These are phyloP conservation scores for Meriones psammophilus DNA, from an alignment of 2,797 vertebrate genomes.

Conservation along the genomic window DNA sequence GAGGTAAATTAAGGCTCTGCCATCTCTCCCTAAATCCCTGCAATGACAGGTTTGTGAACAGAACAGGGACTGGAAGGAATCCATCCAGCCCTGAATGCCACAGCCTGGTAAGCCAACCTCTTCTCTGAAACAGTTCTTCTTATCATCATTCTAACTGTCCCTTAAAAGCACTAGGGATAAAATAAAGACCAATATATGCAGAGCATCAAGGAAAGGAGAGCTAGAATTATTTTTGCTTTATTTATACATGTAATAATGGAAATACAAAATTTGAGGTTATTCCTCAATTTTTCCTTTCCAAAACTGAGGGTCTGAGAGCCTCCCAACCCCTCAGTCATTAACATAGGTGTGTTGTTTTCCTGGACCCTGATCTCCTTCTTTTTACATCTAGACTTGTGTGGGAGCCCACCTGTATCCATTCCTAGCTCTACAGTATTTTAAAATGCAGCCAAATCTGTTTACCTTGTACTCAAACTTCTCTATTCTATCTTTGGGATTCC, in stretches of 20 bases:
- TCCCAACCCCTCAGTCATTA: fast-evolving
- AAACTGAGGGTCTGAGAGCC: neutral
- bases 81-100: neutral
- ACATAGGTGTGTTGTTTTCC: fast-evolving
- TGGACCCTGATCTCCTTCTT: neutral
- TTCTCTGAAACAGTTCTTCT: neutral
- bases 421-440: neutral
- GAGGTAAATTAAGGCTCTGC: neutral
- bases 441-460: neutral
- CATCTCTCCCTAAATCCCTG: neutral
- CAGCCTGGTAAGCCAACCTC: neutral
- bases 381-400: neutral
- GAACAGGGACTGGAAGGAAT: neutral
- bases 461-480: neutral
- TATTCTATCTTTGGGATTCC: neutral
- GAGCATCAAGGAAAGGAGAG: neutral
- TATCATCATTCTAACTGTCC: neutral
- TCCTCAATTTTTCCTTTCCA: neutral
- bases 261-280: neutral
- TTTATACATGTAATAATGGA: neutral
- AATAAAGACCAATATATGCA: neutral
- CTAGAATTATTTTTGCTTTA: neutral
- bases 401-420: neutral
- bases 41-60: neutral
- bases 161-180: neutral